These are phyloP conservation scores for Drosophila quadrilineata DNA, from an alignment of 1,140 invertebrate species.

Conservation along the genomic window DNA sequence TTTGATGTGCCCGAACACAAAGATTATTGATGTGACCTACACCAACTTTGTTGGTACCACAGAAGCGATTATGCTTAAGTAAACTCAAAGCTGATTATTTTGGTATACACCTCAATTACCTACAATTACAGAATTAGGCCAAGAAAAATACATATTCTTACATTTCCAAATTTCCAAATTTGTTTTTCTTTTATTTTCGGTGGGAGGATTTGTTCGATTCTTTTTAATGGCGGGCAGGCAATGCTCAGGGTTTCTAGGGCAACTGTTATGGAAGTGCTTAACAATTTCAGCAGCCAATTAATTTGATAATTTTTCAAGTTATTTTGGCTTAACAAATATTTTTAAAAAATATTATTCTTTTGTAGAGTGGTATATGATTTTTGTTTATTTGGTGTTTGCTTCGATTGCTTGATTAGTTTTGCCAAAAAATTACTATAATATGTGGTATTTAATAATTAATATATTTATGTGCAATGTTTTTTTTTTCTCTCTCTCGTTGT, in stretches of 20 bases:
- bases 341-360: too few relatives aligned
- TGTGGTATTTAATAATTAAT: not conserved
- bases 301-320: not conserved
- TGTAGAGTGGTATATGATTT: too few relatives aligned
- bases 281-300: slow-evolving; percentile 33
- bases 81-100: not conserved
- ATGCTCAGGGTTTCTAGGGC: not conserved
- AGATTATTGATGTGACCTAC: slow-evolving; percentile 1
- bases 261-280: slow-evolving; percentile 11
- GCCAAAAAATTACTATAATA: too few relatives aligned
- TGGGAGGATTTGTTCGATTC: too few relatives aligned
- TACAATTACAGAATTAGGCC: slow-evolving; percentile 48
- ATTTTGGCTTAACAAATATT: not conserved
- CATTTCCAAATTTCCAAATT: slow-evolving; percentile 20
- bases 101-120: slow-evolving; percentile 30
- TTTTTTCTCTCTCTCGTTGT: too few relatives aligned
- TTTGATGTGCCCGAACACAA: slow-evolving; percentile 6
- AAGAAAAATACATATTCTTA: slow-evolving; percentile 40
- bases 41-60: too few relatives aligned
- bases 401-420: too few relatives aligned
- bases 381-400: too few relatives aligned
- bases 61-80: not conserved
- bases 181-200: slow-evolving; percentile 27
- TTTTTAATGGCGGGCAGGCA: not conserved
- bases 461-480: not conserved